Evolutionary conservation across 2,888 invertebrate genomes (phyloP), one percentile per base, ranked within the genome.

Genomic region (Andrena hattorfiana): DNA sequence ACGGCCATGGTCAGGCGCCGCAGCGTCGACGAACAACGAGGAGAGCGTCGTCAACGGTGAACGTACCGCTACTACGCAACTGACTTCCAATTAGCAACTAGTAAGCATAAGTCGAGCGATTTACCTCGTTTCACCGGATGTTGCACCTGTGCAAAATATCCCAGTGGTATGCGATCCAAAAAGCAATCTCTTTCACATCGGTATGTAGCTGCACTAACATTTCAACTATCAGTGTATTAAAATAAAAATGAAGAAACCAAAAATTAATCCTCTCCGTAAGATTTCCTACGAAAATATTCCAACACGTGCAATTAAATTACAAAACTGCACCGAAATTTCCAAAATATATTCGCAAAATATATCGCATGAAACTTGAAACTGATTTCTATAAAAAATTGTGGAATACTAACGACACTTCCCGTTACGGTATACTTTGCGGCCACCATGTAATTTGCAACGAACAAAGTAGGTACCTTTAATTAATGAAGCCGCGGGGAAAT

Each of bases 81-180:
- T 3, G 70, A 30, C 30, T 69, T 32, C 73, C 75, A 72, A 84
- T 84, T 78, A 75, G 60, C 67, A 75, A 84, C 78, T 83, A 78
- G 78, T 68, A 32, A 71, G 48, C 51, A 63, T 28, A 59, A 83
- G 62, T 51, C 10, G 63, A 42, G 26, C 42, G 59, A 67, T 54
- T 70, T 59, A 66, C 72, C 32, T 13, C 56, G 26, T 23, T 66
- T 30, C 23, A 49, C 51, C 75, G 80, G 80, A 82, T 82, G 68
- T 75, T 82, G 63, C 82, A 82, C 80, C 82, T 80, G 82, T 56
- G 30, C 64, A 8, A 32, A 63, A 32, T 13, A 51, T 51, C 64
- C 8, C 28, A 35, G 30, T 10, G 28, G 16, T 8, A 26, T 48
- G 26, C 23, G 26, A 49, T 28, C 48, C 20, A 28, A 68, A 54